Conservation (phyloP, 37 sponge, comb jelly and placozoan species). For the Chondrilla cf. caribensis region DNA sequence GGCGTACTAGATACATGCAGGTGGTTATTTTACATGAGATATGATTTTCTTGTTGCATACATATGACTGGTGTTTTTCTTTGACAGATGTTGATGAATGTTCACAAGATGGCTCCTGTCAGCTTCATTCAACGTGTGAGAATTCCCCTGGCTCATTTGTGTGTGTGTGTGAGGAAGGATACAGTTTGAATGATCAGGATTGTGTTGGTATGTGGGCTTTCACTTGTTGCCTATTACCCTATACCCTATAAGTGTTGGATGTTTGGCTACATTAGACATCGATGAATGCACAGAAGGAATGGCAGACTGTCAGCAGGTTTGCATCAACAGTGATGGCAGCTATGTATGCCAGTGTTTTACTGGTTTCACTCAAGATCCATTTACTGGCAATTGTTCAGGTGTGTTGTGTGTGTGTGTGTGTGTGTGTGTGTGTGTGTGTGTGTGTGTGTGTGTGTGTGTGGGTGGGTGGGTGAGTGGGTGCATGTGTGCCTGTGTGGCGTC, state of each 20-base stretch:
- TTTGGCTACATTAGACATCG: background rate
- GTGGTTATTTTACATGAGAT: too few species aligned
- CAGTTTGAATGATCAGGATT: background rate
- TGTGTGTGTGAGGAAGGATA: conserved; percentile 2
- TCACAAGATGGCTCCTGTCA: background rate
- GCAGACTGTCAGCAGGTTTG: background rate
- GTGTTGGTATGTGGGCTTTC: conserved; percentile 3
- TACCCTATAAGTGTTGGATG: background rate
- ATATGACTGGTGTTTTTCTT: too few species aligned
- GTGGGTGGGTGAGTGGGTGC: too few species aligned
- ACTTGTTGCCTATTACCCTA: background rate
- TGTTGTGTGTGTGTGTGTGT: background rate
- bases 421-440: too few species aligned
- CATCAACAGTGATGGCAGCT: conserved; percentile 11
- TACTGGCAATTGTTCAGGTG: background rate
- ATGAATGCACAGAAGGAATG: background rate
- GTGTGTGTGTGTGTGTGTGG: too few species aligned
- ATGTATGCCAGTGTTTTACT: background rate
- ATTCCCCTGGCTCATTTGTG: background rate
- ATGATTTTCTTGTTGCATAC: too few species aligned
- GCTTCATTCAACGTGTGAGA: background rate
- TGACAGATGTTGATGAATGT: conserved; percentile 9
- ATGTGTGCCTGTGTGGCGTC: background rate
- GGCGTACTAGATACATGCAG: too few species aligned
- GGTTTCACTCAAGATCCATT: background rate